Evolutionary conservation across 2,888 invertebrate genomes (phyloP).

Genomic region (Holacanthella duospinosa): DNA sequence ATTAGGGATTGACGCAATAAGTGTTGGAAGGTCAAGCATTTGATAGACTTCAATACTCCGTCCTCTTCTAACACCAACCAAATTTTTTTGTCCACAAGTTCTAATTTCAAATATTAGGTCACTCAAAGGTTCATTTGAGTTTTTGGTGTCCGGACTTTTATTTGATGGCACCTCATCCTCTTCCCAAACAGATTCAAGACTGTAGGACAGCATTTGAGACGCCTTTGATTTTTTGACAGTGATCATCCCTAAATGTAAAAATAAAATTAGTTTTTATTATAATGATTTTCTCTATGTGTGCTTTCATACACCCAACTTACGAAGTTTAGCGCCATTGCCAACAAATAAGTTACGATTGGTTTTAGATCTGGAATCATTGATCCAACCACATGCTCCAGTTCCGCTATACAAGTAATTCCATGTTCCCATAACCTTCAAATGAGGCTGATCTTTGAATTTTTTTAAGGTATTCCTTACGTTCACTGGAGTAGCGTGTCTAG

Average conservation of each 20-base stretch:
- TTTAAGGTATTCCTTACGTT: background rate
- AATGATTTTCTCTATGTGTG: background rate
- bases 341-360: slow-evolving; percentile 13
- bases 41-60: slow-evolving; percentile 28
- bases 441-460: slow-evolving; percentile 20
- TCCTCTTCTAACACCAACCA: slow-evolving; percentile 25
- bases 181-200: slow-evolving; percentile 24
- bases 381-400: slow-evolving; percentile 26
- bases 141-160: background rate
- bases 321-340: slow-evolving; percentile 23
- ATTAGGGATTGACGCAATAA: slow-evolving; percentile 23
- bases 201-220: slow-evolving; percentile 18
- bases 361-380: background rate
- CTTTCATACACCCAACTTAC: slow-evolving; percentile 23
- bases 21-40: slow-evolving; percentile 12
- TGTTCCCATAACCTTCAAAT: slow-evolving; percentile 22
- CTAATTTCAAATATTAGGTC: slow-evolving; percentile 25
- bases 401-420: slow-evolving; percentile 32
- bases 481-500: background rate
- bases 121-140: slow-evolving; percentile 13
- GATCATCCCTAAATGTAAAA: slow-evolving; percentile 19
- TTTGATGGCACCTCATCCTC: slow-evolving; percentile 19
- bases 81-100: slow-evolving; percentile 7
- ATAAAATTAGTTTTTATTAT: background rate
- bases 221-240: slow-evolving; percentile 8